Evolutionary conservation across 1,140 invertebrate genomes (phyloP), one percentile per base, ranked within the genome.

Genomic region (Conus betulinus): DNA sequence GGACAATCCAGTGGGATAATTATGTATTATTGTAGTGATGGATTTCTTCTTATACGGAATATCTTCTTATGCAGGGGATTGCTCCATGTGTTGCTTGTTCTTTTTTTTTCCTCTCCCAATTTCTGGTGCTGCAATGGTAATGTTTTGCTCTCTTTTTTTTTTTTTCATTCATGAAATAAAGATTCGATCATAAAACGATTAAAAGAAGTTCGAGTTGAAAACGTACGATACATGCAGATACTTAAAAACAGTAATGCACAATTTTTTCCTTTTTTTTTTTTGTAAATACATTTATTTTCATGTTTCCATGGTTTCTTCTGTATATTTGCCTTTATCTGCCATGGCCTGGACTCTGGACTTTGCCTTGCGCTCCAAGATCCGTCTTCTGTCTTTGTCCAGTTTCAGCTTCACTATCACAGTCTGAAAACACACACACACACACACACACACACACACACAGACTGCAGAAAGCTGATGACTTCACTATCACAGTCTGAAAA

Each of bases 381-480:
- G 97, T 95, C 99, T 99, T 84, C 99, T 97, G 95, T 99, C 99
- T 95, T 99, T 99, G 95, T 99, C 99, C 97, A 99, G 98, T 96
- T 99, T 99, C 93, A 99, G 96, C 96, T 99, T 99, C 39, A 39
- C 39, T 39, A 39, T 39, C 39, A 39, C 39, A 39, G 39, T 39
- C 39, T 39, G 39, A 39, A 39, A 39, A 39, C 0, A 39, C 39
- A 39, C 39, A 39, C 39, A 39, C 39, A 39, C 39, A 39, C 39
- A 39, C 0, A 39, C 0, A 39, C 39, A 39, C 39, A 39, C 39
- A 39, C 39, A 39, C 39, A 39, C 39, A 39, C 0, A 39, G 39
- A 39, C 39, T 39, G 39, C 39, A 39, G 39, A 39, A 39, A 39
- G 39, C 39, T 39, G 39, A 39, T 39, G 39, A 39, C 39, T 39